These are phyloP conservation scores for Tethya wilhelma DNA, from an alignment of 37 sponge, comb jelly and placozoan species.

Conservation along the genomic window DNA sequence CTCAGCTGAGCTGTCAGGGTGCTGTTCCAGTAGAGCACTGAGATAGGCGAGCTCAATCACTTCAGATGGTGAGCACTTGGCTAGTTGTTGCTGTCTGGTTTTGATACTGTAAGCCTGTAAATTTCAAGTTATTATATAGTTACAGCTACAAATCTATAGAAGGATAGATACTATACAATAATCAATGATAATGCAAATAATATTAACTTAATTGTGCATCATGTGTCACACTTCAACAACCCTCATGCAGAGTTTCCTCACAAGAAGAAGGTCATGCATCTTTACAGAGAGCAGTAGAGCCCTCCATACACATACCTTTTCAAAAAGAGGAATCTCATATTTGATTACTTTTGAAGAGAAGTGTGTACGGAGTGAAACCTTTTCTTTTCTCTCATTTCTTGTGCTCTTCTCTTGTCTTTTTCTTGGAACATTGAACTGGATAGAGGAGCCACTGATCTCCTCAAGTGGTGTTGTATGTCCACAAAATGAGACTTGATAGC, in stretches of 20 bases:
- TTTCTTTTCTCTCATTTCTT: neutral
- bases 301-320: slow-evolving; percentile 4
- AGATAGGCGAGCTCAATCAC: slow-evolving; percentile 45
- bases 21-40: slow-evolving; percentile 54
- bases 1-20: no score
- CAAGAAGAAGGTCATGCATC: no score
- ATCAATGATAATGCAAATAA: neutral
- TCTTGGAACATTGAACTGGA: slow-evolving; percentile 21
- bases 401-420: no score
- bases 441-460: neutral
- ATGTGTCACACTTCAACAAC: neutral
- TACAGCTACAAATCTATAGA: no score
- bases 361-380: slow-evolving; percentile 5
- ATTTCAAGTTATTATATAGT: neutral
- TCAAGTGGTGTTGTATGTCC: neutral
- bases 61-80: slow-evolving; percentile 39
- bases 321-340: neutral
- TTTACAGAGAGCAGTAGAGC: no score
- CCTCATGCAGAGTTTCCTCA: no score
- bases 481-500: neutral
- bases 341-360: neutral
- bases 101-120: neutral
- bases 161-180: neutral
- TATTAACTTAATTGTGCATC: slow-evolving; percentile 10
- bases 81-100: slow-evolving; percentile 46